Evolutionary conservation across 2,113 vertebrate genomes (phyloP).

Genomic region (Pomatostomus ruficeps): DNA sequence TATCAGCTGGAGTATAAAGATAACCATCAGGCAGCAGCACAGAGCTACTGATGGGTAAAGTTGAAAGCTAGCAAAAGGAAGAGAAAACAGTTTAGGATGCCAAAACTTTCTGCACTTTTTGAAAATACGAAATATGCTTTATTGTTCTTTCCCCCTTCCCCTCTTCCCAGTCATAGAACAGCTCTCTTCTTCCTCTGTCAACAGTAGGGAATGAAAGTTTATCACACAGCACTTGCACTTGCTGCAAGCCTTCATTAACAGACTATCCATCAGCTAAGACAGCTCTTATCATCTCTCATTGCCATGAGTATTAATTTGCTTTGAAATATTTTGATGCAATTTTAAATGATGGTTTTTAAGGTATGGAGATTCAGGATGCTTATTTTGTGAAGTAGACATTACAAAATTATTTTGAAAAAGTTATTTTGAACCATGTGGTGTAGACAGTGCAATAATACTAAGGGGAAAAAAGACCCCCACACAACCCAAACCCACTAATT

Average conservation of each 20-base stretch:
- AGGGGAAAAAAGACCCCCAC: background rate
- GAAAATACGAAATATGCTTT: background rate
- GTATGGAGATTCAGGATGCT: background rate
- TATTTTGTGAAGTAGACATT: background rate
- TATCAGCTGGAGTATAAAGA: background rate
- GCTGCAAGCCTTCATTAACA: background rate
- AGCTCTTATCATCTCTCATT: background rate
- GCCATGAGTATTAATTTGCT: background rate
- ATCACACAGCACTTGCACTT: background rate
- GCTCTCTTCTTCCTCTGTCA: background rate
- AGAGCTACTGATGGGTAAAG: background rate
- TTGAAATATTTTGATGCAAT: background rate
- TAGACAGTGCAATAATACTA: background rate
- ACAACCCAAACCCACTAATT: background rate
- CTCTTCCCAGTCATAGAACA: background rate
- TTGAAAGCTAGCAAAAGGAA: background rate
- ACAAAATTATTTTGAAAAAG: background rate
- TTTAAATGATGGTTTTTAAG: background rate
- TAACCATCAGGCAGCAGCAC: background rate
- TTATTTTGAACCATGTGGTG: background rate
- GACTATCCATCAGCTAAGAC: background rate
- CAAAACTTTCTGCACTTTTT: background rate
- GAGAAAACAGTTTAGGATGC: background rate
- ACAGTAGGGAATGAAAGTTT: background rate
- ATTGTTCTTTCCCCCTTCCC: background rate